Evolutionary conservation across 2,797 vertebrate genomes (phyloP).

Genomic region (Parauchenoglanis punctatus): DNA sequence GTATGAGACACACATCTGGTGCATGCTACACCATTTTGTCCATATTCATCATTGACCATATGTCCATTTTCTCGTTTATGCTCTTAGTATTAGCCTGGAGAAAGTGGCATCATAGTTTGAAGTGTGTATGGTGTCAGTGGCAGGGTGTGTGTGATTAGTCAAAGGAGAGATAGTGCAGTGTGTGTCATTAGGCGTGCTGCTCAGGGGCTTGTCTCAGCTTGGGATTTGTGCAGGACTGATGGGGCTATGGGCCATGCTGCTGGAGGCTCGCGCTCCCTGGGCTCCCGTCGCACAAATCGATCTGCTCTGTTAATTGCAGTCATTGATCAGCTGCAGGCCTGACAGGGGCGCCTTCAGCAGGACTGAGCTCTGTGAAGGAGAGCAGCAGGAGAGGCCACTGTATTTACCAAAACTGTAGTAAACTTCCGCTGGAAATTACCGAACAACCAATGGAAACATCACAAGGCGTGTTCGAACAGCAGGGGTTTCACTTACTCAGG

Average conservation of each 20-base stretch:
- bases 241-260: slow-evolving; percentile 51
- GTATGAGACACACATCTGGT: not conserved
- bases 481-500: not conserved
- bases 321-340: slow-evolving; percentile 67
- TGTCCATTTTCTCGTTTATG: not conserved
- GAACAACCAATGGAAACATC: slow-evolving; percentile 17
- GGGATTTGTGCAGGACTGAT: slow-evolving; percentile 62
- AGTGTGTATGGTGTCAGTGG: slow-evolving; percentile 51
- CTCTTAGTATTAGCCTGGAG: slow-evolving; percentile 1
- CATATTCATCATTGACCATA: not conserved
- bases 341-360: slow-evolving; percentile 48
- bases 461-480: slow-evolving; percentile 29
- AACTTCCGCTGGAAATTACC: slow-evolving; percentile 50
- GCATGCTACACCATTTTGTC: not conserved
- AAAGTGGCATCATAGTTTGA: slow-evolving; percentile 36
- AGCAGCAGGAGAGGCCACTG: slow-evolving; percentile 36
- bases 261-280: slow-evolving; percentile 51
- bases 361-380: not conserved
- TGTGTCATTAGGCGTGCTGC: slow-evolving; percentile 63
- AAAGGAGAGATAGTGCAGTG: slow-evolving; percentile 54
- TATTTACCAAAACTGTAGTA: slow-evolving; percentile 50
- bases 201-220: slow-evolving; percentile 60
- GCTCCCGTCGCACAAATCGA: slow-evolving; percentile 59
- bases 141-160: slow-evolving; percentile 62
- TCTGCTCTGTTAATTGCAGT: slow-evolving; percentile 66